Evolutionary conservation across 2,797 vertebrate genomes (phyloP), one percentile per base, ranked within the genome.

Genomic region (Labroides dimidiatus): DNA sequence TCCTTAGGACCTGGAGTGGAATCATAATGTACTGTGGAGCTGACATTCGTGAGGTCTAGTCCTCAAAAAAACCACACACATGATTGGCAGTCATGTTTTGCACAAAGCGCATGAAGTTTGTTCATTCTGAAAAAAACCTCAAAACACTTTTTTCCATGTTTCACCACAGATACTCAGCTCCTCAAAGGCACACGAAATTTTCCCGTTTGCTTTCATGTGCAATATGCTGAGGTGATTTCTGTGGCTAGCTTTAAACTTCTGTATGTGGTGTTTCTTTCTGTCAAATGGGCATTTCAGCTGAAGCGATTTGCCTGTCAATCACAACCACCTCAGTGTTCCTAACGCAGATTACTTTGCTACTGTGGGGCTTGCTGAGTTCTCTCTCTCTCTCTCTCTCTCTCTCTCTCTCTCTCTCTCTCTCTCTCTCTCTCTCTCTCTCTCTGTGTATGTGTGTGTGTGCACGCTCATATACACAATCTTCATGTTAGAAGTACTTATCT

Each of bases 231-330:
- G 85, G 82, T 55, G 47, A 82, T 82, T 89, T 84, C 70, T 59
- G 55, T 59, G 62, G 51, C 47, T 71, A 78, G 51, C 82, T 91
- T 85, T 87, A 82, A 89, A 78, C 82, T 87, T 45, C 45, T 85
- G 82, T 81, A 72, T 85, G 81, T 62, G 76, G 67, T 64, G 64
- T 66, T 74, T 87, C 80, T 83, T 78, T 81, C 78, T 81, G 81
- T 88, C 84, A 85, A 83, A 80, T 54, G 60, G 75, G 66, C 73
- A 51, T 85, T 87, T 87, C 62, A 30, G 72, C 44, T 13, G 55
- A 58, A 91, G 78, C 53, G 73, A 84, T 84, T 88, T 84, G 64
- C 68, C 72, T 84, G 92, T 89, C 92, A 91, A 78, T 93, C 91
- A 92, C 52, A 68, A 9, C 69, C 27, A 39, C 77, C 58, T 75